A percentile compares a stretch with the other conserved stretches of the same genome.
These are phyloP conservation scores for Hippocampus barbouri DNA, from an alignment of 2,113 vertebrate genomes.

Conservation along the genomic window DNA sequence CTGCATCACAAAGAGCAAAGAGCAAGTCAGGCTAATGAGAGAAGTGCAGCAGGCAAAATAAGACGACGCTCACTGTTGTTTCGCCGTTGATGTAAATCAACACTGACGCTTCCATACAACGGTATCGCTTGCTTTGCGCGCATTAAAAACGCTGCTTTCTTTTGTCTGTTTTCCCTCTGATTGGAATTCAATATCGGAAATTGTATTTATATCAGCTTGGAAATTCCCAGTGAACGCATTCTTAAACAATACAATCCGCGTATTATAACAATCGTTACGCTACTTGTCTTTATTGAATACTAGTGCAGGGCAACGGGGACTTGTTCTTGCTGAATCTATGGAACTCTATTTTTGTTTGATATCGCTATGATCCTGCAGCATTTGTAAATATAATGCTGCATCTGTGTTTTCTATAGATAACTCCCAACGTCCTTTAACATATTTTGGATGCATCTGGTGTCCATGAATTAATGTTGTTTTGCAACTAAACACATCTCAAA, in stretches of 20 bases:
- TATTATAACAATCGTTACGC: background rate
- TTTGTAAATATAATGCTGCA: background rate
- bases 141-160: background rate
- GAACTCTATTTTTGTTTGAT: background rate
- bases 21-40: constrained; percentile 20
- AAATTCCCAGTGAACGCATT: background rate
- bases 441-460: background rate
- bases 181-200: background rate
- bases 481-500: background rate
- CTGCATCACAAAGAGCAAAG: constrained; percentile 24
- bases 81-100: constrained; percentile 1
- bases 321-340: background rate
- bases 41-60: constrained; percentile 23
- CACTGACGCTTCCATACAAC: background rate
- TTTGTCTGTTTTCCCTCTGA: background rate
- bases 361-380: background rate
- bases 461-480: background rate
- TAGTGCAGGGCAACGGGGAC: background rate
- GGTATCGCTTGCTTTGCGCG: background rate
- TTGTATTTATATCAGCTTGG: background rate
- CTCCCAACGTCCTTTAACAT: background rate
- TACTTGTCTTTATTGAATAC: background rate
- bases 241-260: background rate
- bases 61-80: background rate
- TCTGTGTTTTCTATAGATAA: background rate